Conservation (phyloP, 2,797 vertebrate genomes). For the Podargus strigoides region DNA sequence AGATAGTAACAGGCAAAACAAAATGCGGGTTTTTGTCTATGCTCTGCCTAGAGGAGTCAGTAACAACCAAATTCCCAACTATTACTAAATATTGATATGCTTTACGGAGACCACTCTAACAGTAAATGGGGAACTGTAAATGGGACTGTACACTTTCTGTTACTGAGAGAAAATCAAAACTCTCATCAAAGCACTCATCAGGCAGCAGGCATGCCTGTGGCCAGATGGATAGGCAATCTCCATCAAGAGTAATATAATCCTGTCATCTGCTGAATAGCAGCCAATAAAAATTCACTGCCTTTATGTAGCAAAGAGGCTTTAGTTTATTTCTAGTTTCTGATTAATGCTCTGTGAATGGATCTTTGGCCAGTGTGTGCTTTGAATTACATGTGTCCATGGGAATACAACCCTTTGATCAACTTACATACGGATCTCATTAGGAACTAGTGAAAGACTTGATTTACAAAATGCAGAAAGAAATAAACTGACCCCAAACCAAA, state of each 20-base stretch:
- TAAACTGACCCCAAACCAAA: neutral
- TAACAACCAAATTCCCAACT: neutral
- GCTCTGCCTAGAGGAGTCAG: neutral
- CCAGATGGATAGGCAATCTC: conserved; percentile 44
- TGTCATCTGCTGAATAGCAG: conserved; percentile 48
- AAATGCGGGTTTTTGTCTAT: neutral
- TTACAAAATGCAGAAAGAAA: conserved; percentile 11
- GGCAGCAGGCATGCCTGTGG: neutral
- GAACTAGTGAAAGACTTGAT: neutral
- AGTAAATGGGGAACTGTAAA: neutral
- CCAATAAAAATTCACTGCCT: conserved; percentile 27
- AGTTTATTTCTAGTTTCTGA: conserved; percentile 42
- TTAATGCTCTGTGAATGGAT: conserved; percentile 27
- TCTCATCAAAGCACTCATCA: neutral
- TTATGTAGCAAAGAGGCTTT: conserved; percentile 2
- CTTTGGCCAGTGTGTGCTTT: conserved; percentile 12
- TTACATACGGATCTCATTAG: conserved; percentile 37
- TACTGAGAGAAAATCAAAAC: neutral
- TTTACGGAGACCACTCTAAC: neutral
- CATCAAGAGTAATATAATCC: conserved; percentile 38
- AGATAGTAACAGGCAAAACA: neutral
- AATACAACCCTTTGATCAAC: conserved; percentile 9
- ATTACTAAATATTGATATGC: neutral
- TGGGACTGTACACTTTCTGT: neutral
- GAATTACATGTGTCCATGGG: neutral